Conservation (phyloP, 2,888 invertebrate species). For the Fragum fragum region DNA sequence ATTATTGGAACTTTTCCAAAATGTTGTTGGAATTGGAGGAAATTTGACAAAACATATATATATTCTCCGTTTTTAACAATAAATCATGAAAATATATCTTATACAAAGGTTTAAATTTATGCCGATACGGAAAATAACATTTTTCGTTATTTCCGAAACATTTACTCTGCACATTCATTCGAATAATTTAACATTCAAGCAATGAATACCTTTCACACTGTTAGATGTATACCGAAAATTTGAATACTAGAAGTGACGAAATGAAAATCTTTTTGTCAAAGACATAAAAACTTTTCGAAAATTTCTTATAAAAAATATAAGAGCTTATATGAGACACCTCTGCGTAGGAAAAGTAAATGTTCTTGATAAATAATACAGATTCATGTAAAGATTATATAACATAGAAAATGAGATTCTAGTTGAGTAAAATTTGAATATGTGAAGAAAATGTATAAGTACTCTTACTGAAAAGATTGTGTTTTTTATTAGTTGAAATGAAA, state of each 20-base stretch:
- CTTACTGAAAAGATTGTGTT: too few relatives aligned
- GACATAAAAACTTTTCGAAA: not conserved
- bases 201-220: not conserved
- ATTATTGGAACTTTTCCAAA: too few relatives aligned
- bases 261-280: too few relatives aligned
- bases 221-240: not conserved
- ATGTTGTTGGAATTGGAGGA: too few relatives aligned
- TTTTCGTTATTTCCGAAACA: not conserved
- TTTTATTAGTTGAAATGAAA: too few relatives aligned
- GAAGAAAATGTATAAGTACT: too few relatives aligned
- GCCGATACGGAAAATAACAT: too few relatives aligned
- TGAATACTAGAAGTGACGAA: too few relatives aligned
- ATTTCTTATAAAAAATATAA: not conserved
- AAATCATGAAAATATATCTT: too few relatives aligned
- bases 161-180: not conserved
- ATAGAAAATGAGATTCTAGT: not conserved
- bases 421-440: not conserved
- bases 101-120: too few relatives aligned
- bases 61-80: too few relatives aligned
- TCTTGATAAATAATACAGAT: not conserved
- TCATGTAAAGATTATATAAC: not conserved
- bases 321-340: not conserved
- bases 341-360: not conserved
- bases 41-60: too few relatives aligned
- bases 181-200: slow-evolving; percentile 3